Conservation (phyloP, 2,797 vertebrate genomes). For the Myotis planiceps region DNA sequence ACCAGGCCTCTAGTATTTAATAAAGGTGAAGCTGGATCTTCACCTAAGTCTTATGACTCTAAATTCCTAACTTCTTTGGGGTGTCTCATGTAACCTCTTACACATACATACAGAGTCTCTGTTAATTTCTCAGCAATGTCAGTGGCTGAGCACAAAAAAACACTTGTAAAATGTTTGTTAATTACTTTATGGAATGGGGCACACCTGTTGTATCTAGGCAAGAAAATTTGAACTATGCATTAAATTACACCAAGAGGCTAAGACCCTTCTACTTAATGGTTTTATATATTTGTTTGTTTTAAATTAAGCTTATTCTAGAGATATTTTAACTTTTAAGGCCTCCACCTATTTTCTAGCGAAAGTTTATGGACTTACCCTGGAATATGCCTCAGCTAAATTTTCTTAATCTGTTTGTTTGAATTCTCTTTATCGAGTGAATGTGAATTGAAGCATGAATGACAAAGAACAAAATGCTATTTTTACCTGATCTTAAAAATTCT, state of each 20-base stretch:
- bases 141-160: background rate
- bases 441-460: conserved; percentile 59
- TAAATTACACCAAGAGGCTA: background rate
- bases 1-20: background rate
- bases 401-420: conserved; percentile 53
- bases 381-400: conserved; percentile 11
- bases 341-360: conserved; percentile 21
- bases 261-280: background rate
- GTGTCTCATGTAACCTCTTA: background rate
- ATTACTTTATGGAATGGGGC: background rate
- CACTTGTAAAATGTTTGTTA: background rate
- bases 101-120: too few relatives aligned
- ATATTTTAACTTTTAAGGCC: conserved; percentile 22
- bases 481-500: conserved; percentile 70
- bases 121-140: background rate
- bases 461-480: conserved; percentile 65
- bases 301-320: conserved; percentile 36
- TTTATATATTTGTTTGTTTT: background rate
- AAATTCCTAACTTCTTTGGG: background rate
- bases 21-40: background rate
- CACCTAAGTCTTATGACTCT: background rate
- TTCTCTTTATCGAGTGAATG: background rate
- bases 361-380: background rate
- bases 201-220: background rate
- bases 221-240: background rate